Conservation (phyloP, 2,888 invertebrate genomes). For the Yponomeuta evonymella region DNA sequence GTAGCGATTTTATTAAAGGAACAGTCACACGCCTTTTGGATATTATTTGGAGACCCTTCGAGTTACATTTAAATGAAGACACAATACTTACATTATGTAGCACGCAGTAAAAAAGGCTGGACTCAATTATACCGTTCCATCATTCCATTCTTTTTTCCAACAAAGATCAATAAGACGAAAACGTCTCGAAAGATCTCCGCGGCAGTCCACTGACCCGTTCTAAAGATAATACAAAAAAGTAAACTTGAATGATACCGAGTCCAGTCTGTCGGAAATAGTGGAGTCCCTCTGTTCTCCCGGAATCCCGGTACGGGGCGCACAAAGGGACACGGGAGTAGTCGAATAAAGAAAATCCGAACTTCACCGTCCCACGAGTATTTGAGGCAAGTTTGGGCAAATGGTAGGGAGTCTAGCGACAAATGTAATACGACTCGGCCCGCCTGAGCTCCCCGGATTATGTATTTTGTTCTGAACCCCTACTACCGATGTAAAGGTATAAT, state of each 20-base stretch:
- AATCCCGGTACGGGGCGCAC: slow-evolving; percentile 44
- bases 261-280: slow-evolving; percentile 68
- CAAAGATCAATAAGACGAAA: slow-evolving; percentile 16
- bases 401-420: slow-evolving; percentile 23
- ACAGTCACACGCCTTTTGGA: no score
- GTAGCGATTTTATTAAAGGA: no score
- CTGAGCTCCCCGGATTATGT: slow-evolving; percentile 51
- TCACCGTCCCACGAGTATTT: slow-evolving; percentile 36
- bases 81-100: neutral
- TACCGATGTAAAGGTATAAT: slow-evolving; percentile 68
- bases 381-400: slow-evolving; percentile 33
- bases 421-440: slow-evolving; percentile 23
- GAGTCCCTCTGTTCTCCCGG: slow-evolving; percentile 59
- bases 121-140: neutral
- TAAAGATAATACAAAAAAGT: slow-evolving; percentile 67
- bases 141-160: slow-evolving; percentile 4
- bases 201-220: slow-evolving; percentile 51
- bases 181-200: slow-evolving; percentile 32
- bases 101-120: neutral
- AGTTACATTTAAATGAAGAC: neutral
- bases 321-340: slow-evolving; percentile 27
- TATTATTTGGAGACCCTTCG: no score
- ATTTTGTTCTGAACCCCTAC: slow-evolving; percentile 63
- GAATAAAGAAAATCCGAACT: slow-evolving; percentile 44
- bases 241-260: slow-evolving; percentile 64